Evolutionary conservation across 2,888 invertebrate species (phyloP), one percentile per base, ranked within the genome.

Genomic region (Parnassius orleans): DNA sequence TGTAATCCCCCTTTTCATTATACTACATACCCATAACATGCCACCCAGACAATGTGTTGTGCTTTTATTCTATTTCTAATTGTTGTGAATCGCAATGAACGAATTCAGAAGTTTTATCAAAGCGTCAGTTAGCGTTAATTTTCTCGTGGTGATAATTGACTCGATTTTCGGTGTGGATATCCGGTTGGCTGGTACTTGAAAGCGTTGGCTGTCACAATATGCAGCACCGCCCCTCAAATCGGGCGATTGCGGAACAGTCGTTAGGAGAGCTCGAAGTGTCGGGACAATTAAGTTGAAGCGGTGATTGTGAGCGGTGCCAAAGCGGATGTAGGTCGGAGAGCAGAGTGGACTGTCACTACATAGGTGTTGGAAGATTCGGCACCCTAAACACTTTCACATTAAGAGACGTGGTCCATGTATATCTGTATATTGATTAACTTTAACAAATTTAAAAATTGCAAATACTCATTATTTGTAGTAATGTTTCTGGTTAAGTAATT

Each of bases 251-350:
- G 79, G 86, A 86, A 81, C 83, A 84, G 84, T 91, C 90, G 90
- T 90, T 91, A 91, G 87, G 87, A 86, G 82, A 82, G 85, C 81
- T 74, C 86, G 80, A 84, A 90, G 91, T 90, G 90, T 88, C 89
- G 87, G 84, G 83, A 91, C 90, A 91, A 91, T 91, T 91, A 91
- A 90, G 90, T 87, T 89, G 89, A 89, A 90, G 90, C 90, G 88
- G 85, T 78, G 90, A 90, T 90, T 89, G 90, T 87, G 87, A 87
- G 78, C 90, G 83, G 83, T 91, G 91, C 91, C 91, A 91, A 90
- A 87, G 87, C 89, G 86, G 86, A 90, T 89, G 80, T 91, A 90
- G 91, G 91, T 91, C 91, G 90, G 84, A 80, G 78, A 76, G 80
- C 83, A 72, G 80, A 87, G 89, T 87, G 89, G 89, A 86, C 87